Evolutionary conservation across 2,888 invertebrate genomes (phyloP), one percentile per base, ranked within the genome.

Genomic region (Congeria kusceri): DNA sequence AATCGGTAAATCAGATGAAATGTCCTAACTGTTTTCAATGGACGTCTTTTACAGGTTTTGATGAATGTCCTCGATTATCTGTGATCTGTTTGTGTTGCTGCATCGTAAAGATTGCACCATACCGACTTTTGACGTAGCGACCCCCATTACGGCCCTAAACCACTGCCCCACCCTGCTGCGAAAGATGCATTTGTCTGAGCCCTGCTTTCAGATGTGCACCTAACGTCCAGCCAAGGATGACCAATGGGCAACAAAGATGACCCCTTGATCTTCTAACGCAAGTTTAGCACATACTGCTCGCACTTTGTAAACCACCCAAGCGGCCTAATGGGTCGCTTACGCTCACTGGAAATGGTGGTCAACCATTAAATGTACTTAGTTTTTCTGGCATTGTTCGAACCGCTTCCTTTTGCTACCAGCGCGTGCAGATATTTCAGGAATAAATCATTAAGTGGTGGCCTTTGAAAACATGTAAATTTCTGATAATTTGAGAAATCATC

Each of bases 101-200:
- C 27, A 28, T 27, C 58, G 39, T 61, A 15, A 61, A 61, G 61
- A 32, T 28, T 61, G 32, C 61, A 61, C 29, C 53, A 53, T 53
- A 53, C 53, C 53, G 53, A 53, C 53, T 23, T 20, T 25, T 23
- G 53, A 53, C 53, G 53, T 23, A 20, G 25, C 25, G 23, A 53
- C 23, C 25, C 53, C 53, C 53, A 53, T 53, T 53, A 53, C 25
- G 53, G 53, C 23, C 11, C 53, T 11, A 23, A 18, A 15, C 53
- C 53, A 53, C 53, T 62, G 47, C 58, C 58, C 47, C 39, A 32
- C 65, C 71, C 80, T 66, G 63, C 75, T 75, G 80, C 4, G 67
- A 57, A 44, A 44, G 80, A 80, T 76, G 80, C 75, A 80, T 72
- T 80, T 71, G 67, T 46, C 57, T 29, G 80, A 80, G 80, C 75